Percentiles rank a stretch among this genome's conserved stretches.
These are phyloP conservation scores for Diaprepes abbreviatus DNA, from an alignment of 2,888 invertebrate species.

Conservation along the genomic window DNA sequence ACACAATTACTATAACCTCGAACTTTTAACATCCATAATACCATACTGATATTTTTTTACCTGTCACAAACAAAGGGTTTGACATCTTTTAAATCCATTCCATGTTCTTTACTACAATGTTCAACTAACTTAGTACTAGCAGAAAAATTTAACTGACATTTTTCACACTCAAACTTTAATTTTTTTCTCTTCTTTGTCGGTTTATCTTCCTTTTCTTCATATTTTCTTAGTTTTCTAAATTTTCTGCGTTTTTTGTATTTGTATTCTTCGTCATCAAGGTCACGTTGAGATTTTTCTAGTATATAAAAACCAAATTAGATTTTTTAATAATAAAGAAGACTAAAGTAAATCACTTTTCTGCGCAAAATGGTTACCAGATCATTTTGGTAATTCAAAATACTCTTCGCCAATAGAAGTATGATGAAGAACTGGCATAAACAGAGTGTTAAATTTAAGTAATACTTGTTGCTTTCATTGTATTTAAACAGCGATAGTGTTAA, in stretches of 20 bases:
- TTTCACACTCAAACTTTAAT: slow-evolving; percentile 52
- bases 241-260: slow-evolving; percentile 1
- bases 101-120: slow-evolving; percentile 55
- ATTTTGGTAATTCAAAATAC: too few species aligned
- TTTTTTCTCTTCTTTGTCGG: slow-evolving; percentile 40
- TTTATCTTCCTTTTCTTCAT: slow-evolving; percentile 19
- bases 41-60: slow-evolving; percentile 13
- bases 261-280: slow-evolving; percentile 11
- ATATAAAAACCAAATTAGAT: too few species aligned
- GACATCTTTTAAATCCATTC: slow-evolving; percentile 53
- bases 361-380: too few species aligned
- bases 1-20: too few species aligned
- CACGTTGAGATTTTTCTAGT: neutral
- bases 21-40: too few species aligned
- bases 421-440: too few species aligned
- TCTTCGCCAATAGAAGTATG: too few species aligned
- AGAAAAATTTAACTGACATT: slow-evolving; percentile 48
- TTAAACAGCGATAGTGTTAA: too few species aligned
- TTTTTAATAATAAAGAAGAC: too few species aligned
- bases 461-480: too few species aligned
- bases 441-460: too few species aligned
- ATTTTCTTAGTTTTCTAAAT: neutral
- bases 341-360: too few species aligned
- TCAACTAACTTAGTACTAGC: slow-evolving; percentile 52
- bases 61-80: slow-evolving; percentile 57